Percentiles rank a stretch among this genome's conserved stretches.
These are phyloP conservation scores for Agrilus planipennis DNA, from an alignment of 1,140 invertebrate genomes.

Conservation along the genomic window DNA sequence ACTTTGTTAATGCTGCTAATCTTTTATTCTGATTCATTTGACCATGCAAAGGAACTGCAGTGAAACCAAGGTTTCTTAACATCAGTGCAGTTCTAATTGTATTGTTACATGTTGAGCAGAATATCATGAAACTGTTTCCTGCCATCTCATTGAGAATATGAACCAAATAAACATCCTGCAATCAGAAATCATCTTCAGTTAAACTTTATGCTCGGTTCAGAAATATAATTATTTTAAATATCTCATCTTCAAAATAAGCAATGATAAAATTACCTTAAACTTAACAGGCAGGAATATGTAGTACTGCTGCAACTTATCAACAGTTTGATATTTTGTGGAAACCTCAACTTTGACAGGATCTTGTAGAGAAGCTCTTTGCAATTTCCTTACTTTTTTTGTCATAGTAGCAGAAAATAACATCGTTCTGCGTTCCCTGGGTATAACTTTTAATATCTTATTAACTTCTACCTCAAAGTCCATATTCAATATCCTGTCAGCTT, in stretches of 20 bases:
- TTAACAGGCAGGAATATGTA: conserved; percentile 95
- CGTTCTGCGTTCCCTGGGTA: conserved; percentile 79
- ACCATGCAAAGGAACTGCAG: conserved; percentile 91
- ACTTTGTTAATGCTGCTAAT: conserved; percentile 83
- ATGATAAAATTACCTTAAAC: conserved; percentile 70
- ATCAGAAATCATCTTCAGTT: too few species aligned
- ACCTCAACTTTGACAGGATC: conserved; percentile 93
- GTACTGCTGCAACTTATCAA: conserved; percentile 90
- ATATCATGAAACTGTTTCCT: conserved; percentile 96
- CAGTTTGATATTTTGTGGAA: conserved; percentile 94
- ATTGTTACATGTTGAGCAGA: conserved; percentile 88
- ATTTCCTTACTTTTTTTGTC: conserved; percentile 96
- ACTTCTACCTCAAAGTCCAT: conserved; percentile 96
- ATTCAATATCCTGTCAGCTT: conserved; percentile 90
- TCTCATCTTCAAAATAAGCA: too few species aligned
- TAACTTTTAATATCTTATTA: conserved; percentile 87
- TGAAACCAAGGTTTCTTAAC: conserved; percentile 75
- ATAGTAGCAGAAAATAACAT: conserved; percentile 94
- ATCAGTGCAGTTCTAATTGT: conserved; percentile 81
- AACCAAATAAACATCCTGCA: conserved; percentile 89
- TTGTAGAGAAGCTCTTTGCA: conserved; percentile 86
- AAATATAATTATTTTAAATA: too few species aligned
- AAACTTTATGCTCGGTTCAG: too few species aligned
- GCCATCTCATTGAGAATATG: conserved; percentile 92
- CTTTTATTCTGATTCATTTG: conserved; percentile 95